Conservation (phyloP, 2,113 vertebrate genomes). For the Lycaon pictus region DNA sequence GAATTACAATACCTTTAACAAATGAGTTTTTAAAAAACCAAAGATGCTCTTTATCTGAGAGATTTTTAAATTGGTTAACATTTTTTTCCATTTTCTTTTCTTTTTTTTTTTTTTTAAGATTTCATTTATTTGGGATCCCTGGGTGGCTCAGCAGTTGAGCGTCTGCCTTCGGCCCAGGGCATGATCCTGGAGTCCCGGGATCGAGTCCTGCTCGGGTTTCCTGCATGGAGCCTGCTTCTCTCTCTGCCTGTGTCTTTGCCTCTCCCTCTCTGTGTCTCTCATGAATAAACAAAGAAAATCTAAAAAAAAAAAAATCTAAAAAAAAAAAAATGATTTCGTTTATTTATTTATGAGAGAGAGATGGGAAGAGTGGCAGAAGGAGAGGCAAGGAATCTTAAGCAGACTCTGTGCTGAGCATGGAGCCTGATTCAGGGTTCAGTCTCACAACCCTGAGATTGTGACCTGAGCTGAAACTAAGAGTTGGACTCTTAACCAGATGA, state of each 20-base stretch:
- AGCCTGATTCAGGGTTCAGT: no score
- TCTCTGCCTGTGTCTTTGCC: not conserved
- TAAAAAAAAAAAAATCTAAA: no score
- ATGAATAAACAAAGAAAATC: no score
- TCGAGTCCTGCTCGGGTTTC: fast-evolving
- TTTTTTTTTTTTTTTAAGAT: no score
- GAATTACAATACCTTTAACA: not conserved
- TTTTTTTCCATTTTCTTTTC: not conserved
- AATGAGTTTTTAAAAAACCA: not conserved
- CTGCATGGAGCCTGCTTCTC: not conserved
- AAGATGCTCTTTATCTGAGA: slow-evolving; percentile 9
- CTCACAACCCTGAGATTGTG: no score
- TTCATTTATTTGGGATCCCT: not conserved
- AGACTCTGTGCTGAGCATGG: no score
- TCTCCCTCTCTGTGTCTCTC: not conserved
- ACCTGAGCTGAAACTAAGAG: no score
- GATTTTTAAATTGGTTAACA: not conserved
- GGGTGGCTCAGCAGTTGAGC: not conserved
- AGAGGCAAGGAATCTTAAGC: no score
- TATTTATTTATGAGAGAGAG: no score
- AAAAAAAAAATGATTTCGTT: no score
- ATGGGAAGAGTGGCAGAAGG: no score
- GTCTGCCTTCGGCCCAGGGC: not conserved
- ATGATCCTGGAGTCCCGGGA: not conserved
- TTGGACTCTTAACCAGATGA: no score